Conservation (phyloP, 2,888 invertebrate species). For the Zootermopsis nevadensis region DNA sequence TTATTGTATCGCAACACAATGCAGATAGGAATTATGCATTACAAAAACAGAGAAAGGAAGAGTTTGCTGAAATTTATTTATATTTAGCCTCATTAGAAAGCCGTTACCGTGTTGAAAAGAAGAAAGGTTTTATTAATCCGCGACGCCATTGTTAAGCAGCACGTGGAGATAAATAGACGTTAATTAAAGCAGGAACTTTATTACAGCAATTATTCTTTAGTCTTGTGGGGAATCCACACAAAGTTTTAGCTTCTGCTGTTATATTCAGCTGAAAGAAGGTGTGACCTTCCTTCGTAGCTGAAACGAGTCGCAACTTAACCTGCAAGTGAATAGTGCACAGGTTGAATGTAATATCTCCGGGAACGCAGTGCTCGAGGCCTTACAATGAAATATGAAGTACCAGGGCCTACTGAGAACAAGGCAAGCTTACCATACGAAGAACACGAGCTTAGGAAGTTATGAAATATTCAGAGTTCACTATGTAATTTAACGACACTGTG, state of each 20-base stretch:
- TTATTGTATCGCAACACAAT: too few relatives aligned
- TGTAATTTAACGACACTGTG: too few relatives aligned
- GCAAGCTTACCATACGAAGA: too few relatives aligned
- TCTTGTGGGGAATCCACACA: not conserved
- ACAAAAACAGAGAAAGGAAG: not conserved
- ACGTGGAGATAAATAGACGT: not conserved
- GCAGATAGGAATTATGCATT: too few relatives aligned
- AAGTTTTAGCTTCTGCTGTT: not conserved
- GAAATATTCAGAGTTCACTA: too few relatives aligned
- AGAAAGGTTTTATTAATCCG: not conserved
- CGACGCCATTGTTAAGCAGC: not conserved
- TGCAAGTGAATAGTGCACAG: too few relatives aligned
- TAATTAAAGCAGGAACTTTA: conserved; percentile 2
- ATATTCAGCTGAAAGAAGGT: not conserved
- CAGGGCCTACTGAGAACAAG: too few relatives aligned
- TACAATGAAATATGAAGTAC: too few relatives aligned
- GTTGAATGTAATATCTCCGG: too few relatives aligned
- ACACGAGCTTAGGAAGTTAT: too few relatives aligned
- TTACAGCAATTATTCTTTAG: not conserved
- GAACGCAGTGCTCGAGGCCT: too few relatives aligned
- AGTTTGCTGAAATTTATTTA: not conserved
- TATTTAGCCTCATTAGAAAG: conserved; percentile 2
- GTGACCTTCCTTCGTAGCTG: not conserved
- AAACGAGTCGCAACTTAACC: too few relatives aligned
- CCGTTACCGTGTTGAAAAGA: not conserved